Conservation (phyloP, 2,888 invertebrate genomes). For the Eulithis prunata region DNA sequence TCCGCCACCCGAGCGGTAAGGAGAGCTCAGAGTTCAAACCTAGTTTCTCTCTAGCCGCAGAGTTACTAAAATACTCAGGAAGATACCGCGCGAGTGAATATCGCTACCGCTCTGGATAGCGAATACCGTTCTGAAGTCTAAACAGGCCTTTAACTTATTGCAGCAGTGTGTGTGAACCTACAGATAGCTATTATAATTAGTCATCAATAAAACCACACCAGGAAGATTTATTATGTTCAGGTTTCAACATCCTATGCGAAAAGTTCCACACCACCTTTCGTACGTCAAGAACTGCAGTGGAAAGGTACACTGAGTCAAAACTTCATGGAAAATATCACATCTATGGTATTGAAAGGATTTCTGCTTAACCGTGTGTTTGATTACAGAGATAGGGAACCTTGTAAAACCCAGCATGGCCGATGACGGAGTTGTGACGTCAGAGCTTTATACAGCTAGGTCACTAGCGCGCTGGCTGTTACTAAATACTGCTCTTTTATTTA, state of each 20-base stretch:
- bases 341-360: slow-evolving; percentile 28
- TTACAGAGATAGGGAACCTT: slow-evolving; percentile 19
- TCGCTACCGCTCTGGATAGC: too few species aligned
- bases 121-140: neutral
- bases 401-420: slow-evolving; percentile 28
- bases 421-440: slow-evolving; percentile 21
- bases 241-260: slow-evolving; percentile 16
- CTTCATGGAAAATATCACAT: slow-evolving; percentile 24
- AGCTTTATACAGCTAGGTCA: slow-evolving; percentile 14
- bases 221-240: neutral
- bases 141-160: neutral
- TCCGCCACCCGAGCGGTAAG: too few species aligned
- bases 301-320: slow-evolving; percentile 38
- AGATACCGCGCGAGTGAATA: too few species aligned
- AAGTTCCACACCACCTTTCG: neutral
- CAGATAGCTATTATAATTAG: too few species aligned
- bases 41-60: too few species aligned
- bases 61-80: too few species aligned
- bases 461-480: neutral
- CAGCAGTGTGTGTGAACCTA: too few species aligned
- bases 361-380: slow-evolving; percentile 24
- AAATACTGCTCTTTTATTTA: too few species aligned
- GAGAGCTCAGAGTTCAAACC: too few species aligned
- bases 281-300: slow-evolving; percentile 16
- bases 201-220: neutral